A percentile compares a stretch with the other conserved stretches of the same genome.
phyloP scores from a whole-genome alignment of 2,113 vertebrate species.

The Ibidorhyncha struthersii region DNA sequence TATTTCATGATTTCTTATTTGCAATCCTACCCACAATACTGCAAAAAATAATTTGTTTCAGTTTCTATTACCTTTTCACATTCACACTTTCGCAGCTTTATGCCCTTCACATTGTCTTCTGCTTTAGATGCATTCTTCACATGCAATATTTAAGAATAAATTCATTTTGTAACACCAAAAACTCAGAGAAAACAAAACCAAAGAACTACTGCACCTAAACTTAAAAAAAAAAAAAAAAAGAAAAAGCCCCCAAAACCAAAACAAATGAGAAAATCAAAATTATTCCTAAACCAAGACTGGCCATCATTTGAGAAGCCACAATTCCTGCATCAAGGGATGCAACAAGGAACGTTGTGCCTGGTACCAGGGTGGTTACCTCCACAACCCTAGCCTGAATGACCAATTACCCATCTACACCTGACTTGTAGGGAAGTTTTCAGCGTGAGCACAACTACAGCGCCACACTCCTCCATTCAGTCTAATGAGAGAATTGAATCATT shows the following conservation, averaged over 20 bases:
- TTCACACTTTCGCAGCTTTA: neutral
- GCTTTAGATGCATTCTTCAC: neutral
- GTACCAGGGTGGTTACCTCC: neutral
- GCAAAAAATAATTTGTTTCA: neutral
- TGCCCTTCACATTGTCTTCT: neutral
- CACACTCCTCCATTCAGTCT: neutral
- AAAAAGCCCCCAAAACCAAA: neutral
- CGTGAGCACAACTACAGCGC: neutral
- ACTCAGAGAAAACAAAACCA: neutral
- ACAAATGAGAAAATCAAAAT: neutral
- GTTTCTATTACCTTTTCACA: neutral
- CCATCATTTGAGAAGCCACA: neutral
- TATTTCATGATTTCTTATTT: neutral
- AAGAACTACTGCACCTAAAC: neutral
- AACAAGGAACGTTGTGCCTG: fast-evolving
- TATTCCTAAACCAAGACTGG: neutral
- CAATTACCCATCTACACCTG: neutral
- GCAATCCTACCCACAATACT: neutral
- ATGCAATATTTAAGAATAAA: neutral
- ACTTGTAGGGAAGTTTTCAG: neutral
- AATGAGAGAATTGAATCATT: neutral
- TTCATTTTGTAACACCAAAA: neutral
- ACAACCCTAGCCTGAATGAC: neutral
- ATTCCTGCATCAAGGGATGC: neutral
- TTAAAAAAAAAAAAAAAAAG: neutral